A percentile compares a stretch with the other conserved stretches of the same genome.
These are phyloP conservation scores for Protonemura montana DNA, from an alignment of 2,888 invertebrate genomes.

Conservation along the genomic window DNA sequence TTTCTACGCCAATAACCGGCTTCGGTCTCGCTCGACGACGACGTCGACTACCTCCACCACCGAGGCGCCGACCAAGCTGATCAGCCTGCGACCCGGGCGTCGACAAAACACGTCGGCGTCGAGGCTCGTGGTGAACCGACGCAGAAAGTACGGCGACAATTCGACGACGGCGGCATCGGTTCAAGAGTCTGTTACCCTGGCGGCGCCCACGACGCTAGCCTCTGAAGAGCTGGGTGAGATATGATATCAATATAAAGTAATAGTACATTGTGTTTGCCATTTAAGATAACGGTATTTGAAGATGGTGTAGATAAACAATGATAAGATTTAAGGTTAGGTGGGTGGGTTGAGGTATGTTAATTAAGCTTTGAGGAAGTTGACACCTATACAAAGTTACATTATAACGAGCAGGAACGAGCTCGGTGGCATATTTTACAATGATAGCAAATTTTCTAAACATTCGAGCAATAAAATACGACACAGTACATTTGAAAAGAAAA, in stretches of 20 bases:
- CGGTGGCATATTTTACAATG: too few relatives aligned
- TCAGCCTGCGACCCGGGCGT: background rate
- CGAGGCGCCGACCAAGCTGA: slow-evolving; percentile 7
- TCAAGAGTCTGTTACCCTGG: background rate
- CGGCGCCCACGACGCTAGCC: slow-evolving; percentile 26
- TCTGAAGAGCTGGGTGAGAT: slow-evolving; percentile 30
- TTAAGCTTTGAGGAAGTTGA: background rate
- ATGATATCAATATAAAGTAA: background rate
- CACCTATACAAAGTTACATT: background rate
- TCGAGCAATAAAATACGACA: too few relatives aligned
- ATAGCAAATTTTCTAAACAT: too few relatives aligned
- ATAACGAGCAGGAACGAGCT: too few relatives aligned
- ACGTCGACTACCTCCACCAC: slow-evolving; percentile 38
- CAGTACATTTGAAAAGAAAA: too few relatives aligned
- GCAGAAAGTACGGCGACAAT: slow-evolving; percentile 21
- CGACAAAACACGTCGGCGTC: slow-evolving; percentile 22
- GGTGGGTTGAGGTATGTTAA: background rate
- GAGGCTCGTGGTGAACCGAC: slow-evolving; percentile 20
- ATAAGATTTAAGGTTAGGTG: background rate
- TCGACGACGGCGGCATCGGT: slow-evolving; percentile 14
- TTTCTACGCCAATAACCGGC: slow-evolving; percentile 34
- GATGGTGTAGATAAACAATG: background rate
- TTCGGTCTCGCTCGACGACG: slow-evolving; percentile 28
- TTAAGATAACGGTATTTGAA: background rate
- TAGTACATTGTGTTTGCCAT: background rate